phyloP scores from a whole-genome alignment of 2,113 vertebrate genomes.

The Eupsittula cactorum region DNA sequence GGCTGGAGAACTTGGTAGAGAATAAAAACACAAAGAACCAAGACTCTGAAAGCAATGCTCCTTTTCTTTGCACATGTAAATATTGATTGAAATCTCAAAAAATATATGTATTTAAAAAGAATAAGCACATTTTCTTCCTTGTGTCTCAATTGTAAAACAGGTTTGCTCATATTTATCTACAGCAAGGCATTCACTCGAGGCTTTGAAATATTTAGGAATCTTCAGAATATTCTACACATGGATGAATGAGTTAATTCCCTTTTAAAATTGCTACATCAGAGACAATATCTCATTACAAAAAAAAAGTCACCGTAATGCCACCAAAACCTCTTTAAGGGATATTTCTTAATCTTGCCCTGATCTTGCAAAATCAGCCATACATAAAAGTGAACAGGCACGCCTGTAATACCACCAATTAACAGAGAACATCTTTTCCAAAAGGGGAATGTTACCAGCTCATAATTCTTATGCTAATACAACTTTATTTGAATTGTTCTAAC shows the following conservation, averaged over 20 bases:
- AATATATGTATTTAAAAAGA: not conserved
- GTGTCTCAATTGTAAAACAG: not conserved
- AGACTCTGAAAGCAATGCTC: not conserved
- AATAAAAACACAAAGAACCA: not conserved
- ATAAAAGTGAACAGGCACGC: not conserved
- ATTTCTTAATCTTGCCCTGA: not conserved
- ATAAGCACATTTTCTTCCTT: not conserved
- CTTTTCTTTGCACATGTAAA: not conserved
- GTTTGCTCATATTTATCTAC: not conserved
- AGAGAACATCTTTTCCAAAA: not conserved
- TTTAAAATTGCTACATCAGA: not conserved
- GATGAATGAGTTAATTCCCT: not conserved
- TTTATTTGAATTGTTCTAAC: not conserved
- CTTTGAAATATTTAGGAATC: not conserved
- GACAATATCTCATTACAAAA: not conserved
- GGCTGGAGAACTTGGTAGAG: not conserved
- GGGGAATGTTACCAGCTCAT: not conserved
- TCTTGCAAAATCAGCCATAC: not conserved
- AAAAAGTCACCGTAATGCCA: not conserved
- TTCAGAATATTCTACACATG: not conserved
- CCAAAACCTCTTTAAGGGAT: not conserved
- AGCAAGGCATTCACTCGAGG: not conserved
- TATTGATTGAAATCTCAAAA: not conserved
- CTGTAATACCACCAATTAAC: not conserved
- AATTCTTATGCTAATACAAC: not conserved